A percentile compares a stretch with the other conserved stretches of the same genome.
Evolutionary conservation across 2,888 invertebrate genomes (phyloP).

Genomic region (Cabera pusaria): DNA sequence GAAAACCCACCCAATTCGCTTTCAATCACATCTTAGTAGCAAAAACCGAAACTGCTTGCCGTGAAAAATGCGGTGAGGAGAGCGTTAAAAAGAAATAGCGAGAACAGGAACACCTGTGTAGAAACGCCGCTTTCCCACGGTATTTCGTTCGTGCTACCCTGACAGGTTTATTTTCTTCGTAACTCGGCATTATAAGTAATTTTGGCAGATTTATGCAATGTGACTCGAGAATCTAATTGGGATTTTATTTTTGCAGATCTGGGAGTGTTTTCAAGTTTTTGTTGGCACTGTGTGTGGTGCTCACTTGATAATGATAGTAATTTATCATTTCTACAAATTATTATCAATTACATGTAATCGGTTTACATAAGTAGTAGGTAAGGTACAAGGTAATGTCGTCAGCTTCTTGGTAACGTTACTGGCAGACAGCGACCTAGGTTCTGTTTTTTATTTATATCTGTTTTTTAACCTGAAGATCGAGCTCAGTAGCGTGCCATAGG

Average conservation of each 20-base stretch:
- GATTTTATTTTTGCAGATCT: slow-evolving; percentile 12
- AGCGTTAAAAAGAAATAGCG: slow-evolving; percentile 29
- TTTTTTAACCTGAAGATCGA: too few relatives aligned
- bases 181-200: slow-evolving; percentile 29
- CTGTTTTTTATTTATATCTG: too few relatives aligned
- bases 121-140: slow-evolving; percentile 38
- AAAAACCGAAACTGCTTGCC: slow-evolving; percentile 27
- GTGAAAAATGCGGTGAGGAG: slow-evolving; percentile 20
- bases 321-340: too few relatives aligned
- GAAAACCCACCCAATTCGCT: slow-evolving; percentile 19
- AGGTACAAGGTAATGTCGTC: too few relatives aligned
- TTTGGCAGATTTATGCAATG: slow-evolving; percentile 24
- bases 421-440: too few relatives aligned
- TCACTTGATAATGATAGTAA: too few relatives aligned
- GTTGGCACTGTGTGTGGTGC: too few relatives aligned
- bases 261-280: neutral
- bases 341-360: too few relatives aligned
- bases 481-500: too few relatives aligned
- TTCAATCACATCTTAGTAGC: slow-evolving; percentile 30
- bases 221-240: slow-evolving; percentile 32
- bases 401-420: too few relatives aligned
- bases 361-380: too few relatives aligned
- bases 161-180: slow-evolving; percentile 44
- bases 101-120: slow-evolving; percentile 40
- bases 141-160: slow-evolving; percentile 44